Percentiles rank a stretch among this genome's conserved stretches.
Evolutionary conservation across 2,113 vertebrate genomes (phyloP).

Genomic region (Egretta garzetta): DNA sequence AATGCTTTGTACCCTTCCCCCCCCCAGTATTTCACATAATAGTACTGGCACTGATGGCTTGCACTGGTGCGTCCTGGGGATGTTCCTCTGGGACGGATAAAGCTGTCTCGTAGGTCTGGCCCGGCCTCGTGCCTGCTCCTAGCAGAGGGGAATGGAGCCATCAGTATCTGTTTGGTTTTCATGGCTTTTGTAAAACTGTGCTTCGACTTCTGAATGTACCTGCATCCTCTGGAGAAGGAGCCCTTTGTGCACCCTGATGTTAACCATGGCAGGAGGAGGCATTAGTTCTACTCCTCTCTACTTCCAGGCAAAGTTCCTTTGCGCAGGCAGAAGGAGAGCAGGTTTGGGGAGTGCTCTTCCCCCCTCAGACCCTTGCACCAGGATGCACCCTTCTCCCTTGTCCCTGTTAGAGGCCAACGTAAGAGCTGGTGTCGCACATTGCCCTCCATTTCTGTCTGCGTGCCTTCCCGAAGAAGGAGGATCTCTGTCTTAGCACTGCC

Average conservation of each 20-base stretch:
- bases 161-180: not conserved
- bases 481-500: not conserved
- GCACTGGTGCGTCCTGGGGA: not conserved
- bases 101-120: not conserved
- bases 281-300: not conserved
- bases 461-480: not conserved
- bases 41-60: not conserved
- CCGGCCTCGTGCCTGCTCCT: not conserved
- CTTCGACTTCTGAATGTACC: not conserved
- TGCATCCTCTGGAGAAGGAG: not conserved
- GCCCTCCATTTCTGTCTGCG: not conserved
- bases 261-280: not conserved
- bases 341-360: not conserved
- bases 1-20: not conserved
- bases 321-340: not conserved
- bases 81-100: not conserved
- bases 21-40: not conserved
- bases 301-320: not conserved
- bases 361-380: accelerated
- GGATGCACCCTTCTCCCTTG: not conserved
- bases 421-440: not conserved
- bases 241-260: not conserved
- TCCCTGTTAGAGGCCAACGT: accelerated
- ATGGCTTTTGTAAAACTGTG: not conserved
- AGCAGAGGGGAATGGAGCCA: not conserved